phyloP scores from a whole-genome alignment of 2,113 vertebrate genomes.

The Prolemur simus region DNA sequence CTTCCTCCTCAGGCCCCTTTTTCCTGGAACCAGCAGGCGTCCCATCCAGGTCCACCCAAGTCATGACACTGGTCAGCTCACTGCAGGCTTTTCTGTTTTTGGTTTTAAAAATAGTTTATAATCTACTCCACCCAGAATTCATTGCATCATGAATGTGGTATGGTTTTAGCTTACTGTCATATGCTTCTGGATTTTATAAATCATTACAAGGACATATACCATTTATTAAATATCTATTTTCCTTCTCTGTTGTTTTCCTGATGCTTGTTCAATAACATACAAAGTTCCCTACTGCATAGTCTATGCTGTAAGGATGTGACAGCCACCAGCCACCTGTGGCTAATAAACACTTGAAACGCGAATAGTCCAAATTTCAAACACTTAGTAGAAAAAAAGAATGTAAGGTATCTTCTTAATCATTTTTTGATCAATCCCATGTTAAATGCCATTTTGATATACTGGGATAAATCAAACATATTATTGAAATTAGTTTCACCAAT shows the following conservation, averaged over 20 bases:
- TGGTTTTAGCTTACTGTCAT: neutral
- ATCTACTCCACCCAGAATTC: neutral
- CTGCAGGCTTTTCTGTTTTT: neutral
- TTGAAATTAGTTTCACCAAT: neutral
- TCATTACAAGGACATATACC: neutral
- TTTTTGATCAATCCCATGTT: neutral
- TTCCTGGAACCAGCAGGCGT: neutral
- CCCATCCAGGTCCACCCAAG: neutral
- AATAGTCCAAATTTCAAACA: neutral
- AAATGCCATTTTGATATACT: neutral
- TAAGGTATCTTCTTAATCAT: neutral
- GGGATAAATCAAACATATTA: neutral
- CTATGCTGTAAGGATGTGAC: rapidly evolving
- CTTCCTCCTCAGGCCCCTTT: neutral
- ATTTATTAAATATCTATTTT: neutral
- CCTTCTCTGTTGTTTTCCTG: neutral
- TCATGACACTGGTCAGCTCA: neutral
- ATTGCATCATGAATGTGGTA: rapidly evolving
- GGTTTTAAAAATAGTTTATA: neutral
- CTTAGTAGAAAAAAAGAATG: neutral
- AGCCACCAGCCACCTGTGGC: rapidly evolving
- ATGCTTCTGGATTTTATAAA: neutral
- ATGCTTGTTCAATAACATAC: too few species aligned
- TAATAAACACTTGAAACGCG: rapidly evolving
- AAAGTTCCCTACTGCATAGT: rapidly evolving